Percentiles rank a stretch among this genome's conserved stretches.
Conservation (phyloP, 1,140 invertebrate genomes). For the Lordiphosa mommai region DNA sequence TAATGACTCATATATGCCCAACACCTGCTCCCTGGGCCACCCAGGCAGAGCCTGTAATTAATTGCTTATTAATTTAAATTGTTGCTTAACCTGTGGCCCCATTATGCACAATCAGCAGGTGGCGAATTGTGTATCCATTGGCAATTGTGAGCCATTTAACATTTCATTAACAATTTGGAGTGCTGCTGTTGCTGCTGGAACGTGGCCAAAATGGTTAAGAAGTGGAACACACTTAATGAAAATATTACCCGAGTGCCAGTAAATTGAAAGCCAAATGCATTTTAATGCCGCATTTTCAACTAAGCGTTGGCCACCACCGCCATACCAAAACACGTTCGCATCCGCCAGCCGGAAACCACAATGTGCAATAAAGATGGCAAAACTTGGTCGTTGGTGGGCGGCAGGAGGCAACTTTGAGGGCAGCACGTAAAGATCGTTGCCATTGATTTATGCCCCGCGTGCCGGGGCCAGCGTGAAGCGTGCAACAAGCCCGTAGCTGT, state of each 20-base stretch:
- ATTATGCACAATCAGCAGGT: conserved; percentile 46
- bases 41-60: conserved; percentile 40
- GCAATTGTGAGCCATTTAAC: conserved; percentile 47
- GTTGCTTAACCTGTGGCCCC: conserved; percentile 35
- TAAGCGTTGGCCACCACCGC: conserved; percentile 35
- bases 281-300: conserved; percentile 70
- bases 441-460: conserved; percentile 75
- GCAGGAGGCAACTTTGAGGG: conserved; percentile 22
- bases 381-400: conserved; percentile 31
- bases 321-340: conserved; percentile 26
- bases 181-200: conserved; percentile 13
- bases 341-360: conserved; percentile 53
- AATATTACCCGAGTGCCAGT: conserved; percentile 55
- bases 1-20: conserved; percentile 14
- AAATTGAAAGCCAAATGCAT: conserved; percentile 77
- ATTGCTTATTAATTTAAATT: conserved; percentile 67
- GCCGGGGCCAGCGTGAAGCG: conserved; percentile 59
- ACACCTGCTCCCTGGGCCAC: conserved; percentile 4
- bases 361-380: conserved; percentile 68
- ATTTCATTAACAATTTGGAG: conserved; percentile 62
- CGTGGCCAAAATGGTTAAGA: conserved; percentile 55
- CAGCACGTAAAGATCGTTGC: conserved; percentile 74
- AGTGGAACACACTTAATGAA: conserved; percentile 64
- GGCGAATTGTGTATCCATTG: conserved; percentile 27
- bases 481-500: conserved; percentile 59